Conservation (phyloP, 2,797 vertebrate species). For the Ambastaia sidthimunki region DNA sequence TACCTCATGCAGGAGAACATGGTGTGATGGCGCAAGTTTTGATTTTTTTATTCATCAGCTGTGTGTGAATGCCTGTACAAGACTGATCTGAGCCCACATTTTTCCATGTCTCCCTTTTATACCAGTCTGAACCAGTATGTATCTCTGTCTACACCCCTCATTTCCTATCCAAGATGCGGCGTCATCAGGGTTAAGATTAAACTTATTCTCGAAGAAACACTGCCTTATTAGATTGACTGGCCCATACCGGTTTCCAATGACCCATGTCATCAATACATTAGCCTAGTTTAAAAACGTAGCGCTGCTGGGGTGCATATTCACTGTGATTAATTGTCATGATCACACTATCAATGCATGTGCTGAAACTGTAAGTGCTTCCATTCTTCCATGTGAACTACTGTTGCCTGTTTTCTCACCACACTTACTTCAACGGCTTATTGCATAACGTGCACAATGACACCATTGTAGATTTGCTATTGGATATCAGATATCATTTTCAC, state of each 20-base stretch:
- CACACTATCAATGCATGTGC: conserved; percentile 54
- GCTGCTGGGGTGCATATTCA: conserved; percentile 63
- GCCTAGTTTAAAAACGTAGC: conserved; percentile 45
- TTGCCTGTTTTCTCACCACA: conserved; percentile 42
- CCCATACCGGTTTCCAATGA: conserved; percentile 44
- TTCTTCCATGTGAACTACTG: conserved; percentile 45
- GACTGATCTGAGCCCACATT: conserved; percentile 22
- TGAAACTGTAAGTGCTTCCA: conserved; percentile 47
- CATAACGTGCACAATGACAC: conserved; percentile 36
- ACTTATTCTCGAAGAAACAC: conserved; percentile 60
- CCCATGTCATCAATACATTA: conserved; percentile 46
- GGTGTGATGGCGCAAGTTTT: conserved; percentile 51
- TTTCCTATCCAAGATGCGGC: conserved; percentile 33
- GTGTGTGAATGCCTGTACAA: conserved; percentile 32
- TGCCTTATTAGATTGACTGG: conserved; percentile 66
- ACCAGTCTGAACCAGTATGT: neutral
- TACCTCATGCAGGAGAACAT: conserved; percentile 57
- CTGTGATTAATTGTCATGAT: conserved; percentile 66
- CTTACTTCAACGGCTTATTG: conserved; percentile 26
- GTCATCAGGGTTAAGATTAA: conserved; percentile 43
- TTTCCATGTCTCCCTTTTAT: neutral
- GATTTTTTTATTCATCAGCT: conserved; percentile 40
- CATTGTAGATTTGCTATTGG: conserved; percentile 27
- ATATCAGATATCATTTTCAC: conserved; percentile 35
- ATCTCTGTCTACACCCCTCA: conserved; percentile 5